These are phyloP conservation scores for Aselliscus stoliczkanus DNA, from an alignment of 2,797 vertebrate genomes.

Conservation along the genomic window DNA sequence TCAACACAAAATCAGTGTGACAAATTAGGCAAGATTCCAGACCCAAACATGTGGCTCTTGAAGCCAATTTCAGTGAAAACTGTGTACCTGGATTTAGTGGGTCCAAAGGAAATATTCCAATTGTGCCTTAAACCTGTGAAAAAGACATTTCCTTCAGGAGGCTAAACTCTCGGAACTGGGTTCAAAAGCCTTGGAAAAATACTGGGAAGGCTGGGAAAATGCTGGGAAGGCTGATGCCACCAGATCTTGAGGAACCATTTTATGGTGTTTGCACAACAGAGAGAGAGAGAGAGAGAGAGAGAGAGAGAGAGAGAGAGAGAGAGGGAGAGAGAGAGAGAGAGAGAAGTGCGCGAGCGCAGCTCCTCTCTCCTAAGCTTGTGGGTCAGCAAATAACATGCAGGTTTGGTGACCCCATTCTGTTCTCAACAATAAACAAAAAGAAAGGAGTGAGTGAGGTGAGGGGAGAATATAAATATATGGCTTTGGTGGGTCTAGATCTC, in stretches of 20 bases:
- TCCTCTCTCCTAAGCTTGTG: background rate
- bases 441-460: background rate
- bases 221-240: background rate
- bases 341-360: too few relatives aligned
- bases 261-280: background rate
- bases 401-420: background rate
- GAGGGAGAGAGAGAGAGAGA: too few relatives aligned
- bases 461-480: background rate
- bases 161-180: background rate
- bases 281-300: too few relatives aligned
- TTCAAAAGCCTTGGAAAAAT: constrained; percentile 3
- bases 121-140: background rate
- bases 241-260: background rate
- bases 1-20: background rate
- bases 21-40: background rate
- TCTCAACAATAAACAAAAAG: background rate
- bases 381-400: background rate
- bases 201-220: constrained; percentile 15
- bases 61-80: background rate
- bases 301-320: too few relatives aligned
- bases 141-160: background rate
- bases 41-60: background rate
- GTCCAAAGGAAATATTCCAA: background rate
- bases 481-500: background rate
- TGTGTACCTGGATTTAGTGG: background rate